These are phyloP conservation scores for Aspidoscelis tigris DNA, from an alignment of 2,113 vertebrate species.

Conservation along the genomic window DNA sequence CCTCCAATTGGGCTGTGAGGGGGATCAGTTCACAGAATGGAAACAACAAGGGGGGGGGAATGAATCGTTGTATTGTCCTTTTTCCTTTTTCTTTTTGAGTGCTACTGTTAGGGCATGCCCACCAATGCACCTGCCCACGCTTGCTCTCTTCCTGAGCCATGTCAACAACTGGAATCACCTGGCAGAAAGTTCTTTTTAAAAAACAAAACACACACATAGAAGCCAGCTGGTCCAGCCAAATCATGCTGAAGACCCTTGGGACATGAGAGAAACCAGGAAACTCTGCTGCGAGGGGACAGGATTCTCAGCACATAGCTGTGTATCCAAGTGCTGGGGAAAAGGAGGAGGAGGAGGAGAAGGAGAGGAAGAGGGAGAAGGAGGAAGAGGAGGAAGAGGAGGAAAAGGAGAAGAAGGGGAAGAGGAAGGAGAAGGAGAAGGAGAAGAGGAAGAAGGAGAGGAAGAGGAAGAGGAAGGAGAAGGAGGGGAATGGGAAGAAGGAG, in stretches of 20 bases:
- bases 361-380: neutral
- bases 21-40: neutral
- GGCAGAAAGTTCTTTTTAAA: constrained; percentile 22
- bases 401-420: too few relatives aligned
- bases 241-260: constrained; percentile 36
- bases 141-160: constrained; percentile 42
- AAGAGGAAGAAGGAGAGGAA: neutral
- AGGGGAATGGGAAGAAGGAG: neutral
- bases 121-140: constrained; percentile 31
- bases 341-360: neutral
- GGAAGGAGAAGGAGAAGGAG: too few relatives aligned
- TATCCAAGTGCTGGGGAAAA: too few relatives aligned
- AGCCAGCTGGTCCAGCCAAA: constrained; percentile 13
- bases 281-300: neutral
- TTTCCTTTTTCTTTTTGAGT: neutral
- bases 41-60: constrained; percentile 20
- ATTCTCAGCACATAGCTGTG: neutral
- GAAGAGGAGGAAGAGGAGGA: too few relatives aligned
- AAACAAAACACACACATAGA: too few relatives aligned
- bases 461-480: neutral
- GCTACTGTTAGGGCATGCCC: constrained; percentile 52
- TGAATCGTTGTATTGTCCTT: constrained; percentile 46
- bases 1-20: constrained; percentile 47
- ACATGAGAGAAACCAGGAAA: neutral
- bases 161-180: constrained; percentile 20